These are phyloP conservation scores for Ennomos erosarius DNA, from an alignment of 2,888 invertebrate species.

Conservation along the genomic window DNA sequence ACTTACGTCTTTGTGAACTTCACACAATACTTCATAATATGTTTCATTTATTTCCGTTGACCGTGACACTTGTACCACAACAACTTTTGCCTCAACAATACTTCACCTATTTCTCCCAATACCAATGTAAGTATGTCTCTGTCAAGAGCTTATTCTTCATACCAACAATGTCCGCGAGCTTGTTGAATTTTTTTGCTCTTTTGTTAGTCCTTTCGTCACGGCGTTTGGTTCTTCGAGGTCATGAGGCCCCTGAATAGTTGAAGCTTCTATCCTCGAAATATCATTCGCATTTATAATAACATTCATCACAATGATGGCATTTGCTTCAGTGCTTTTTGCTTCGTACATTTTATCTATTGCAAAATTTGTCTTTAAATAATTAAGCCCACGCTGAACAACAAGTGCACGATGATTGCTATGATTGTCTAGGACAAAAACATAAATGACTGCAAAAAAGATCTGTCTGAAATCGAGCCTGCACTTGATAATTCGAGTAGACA, in stretches of 20 bases:
- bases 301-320: slow-evolving; percentile 38
- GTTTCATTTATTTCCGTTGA: slow-evolving; percentile 44
- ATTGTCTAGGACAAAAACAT: slow-evolving; percentile 51
- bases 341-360: slow-evolving; percentile 41
- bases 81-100: slow-evolving; percentile 45
- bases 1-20: slow-evolving; percentile 11
- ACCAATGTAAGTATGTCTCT: slow-evolving; percentile 45
- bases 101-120: slow-evolving; percentile 47
- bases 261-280: slow-evolving; percentile 47
- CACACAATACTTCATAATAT: slow-evolving; percentile 22
- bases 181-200: slow-evolving; percentile 52
- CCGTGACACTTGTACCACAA: slow-evolving; percentile 51
- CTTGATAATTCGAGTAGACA: slow-evolving; percentile 67
- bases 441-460: slow-evolving; percentile 53
- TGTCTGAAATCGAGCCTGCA: slow-evolving; percentile 52
- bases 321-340: slow-evolving; percentile 33
- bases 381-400: slow-evolving; percentile 43
- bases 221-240: slow-evolving; percentile 59
- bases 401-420: slow-evolving; percentile 51
- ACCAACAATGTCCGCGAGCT: slow-evolving; percentile 48
- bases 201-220: slow-evolving; percentile 64
- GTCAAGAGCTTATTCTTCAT: slow-evolving; percentile 49
- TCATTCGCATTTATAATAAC: slow-evolving; percentile 39
- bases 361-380: slow-evolving; percentile 46
- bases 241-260: slow-evolving; percentile 53